A percentile compares a stretch with the other conserved stretches of the same genome.
phyloP scores from a whole-genome alignment of 1,140 invertebrate genomes.

The Venturia canescens region DNA sequence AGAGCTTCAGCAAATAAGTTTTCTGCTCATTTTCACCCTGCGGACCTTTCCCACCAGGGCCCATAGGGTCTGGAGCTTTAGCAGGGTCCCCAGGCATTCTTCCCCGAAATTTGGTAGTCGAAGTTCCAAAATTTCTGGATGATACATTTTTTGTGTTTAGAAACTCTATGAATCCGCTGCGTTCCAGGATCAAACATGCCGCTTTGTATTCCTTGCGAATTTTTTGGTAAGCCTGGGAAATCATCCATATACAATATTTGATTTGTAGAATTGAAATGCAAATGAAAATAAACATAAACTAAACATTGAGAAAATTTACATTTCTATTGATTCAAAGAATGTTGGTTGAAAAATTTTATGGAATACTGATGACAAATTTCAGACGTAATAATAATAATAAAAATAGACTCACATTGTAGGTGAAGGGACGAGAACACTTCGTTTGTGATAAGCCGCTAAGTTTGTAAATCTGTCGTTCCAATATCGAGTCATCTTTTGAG shows the following conservation, averaged over 20 bases:
- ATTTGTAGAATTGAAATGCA: neutral
- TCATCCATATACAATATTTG: neutral
- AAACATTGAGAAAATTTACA: too few species aligned
- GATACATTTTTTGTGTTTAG: neutral
- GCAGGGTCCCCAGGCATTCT: constrained; percentile 32
- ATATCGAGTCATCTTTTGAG: constrained; percentile 29
- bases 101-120: constrained; percentile 26
- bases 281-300: neutral
- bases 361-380: too few species aligned
- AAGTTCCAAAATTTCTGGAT: constrained; percentile 48
- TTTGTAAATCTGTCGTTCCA: constrained; percentile 39
- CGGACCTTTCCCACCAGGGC: constrained; percentile 32
- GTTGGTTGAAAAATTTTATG: too few species aligned
- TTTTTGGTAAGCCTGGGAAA: constrained; percentile 62
- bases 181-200: constrained; percentile 66
- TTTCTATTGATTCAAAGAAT: too few species aligned
- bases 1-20: constrained; percentile 42
- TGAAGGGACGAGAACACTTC: constrained; percentile 6
- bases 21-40: constrained; percentile 47
- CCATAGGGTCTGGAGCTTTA: constrained; percentile 21
- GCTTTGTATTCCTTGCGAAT: constrained; percentile 75
- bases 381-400: neutral
- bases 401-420: constrained; percentile 18
- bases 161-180: constrained; percentile 63
- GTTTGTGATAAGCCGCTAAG: constrained; percentile 39